Base-by-base conservation (phyloP, 2,113 vertebrate genomes). In the Marmota monax region DNA sequence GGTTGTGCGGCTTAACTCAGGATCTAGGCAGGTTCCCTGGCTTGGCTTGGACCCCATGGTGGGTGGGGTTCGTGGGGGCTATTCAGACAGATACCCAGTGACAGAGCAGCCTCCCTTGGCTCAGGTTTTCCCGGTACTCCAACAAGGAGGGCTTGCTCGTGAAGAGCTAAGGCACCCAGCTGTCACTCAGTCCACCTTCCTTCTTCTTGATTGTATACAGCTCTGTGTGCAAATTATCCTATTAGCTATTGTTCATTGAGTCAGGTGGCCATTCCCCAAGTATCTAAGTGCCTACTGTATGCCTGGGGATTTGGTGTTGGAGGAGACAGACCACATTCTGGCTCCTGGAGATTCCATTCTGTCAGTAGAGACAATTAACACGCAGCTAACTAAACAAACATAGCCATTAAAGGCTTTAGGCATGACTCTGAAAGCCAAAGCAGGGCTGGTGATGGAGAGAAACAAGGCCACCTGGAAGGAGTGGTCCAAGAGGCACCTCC, bases 311-410 rank as follows among this genome's bases (percentile, higher is more conserved):
- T 4, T 2, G 18, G 84, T 67, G 45, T 16, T 5, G 77, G 92
- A 88, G 69, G 12, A 78, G 89, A 56, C 0, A 70, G 63, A 87
- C n/a, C 48, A 5, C 93, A 96, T 92, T 89, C 86, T n/a, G 51
- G 39, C 20, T 61, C 78, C 29, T 0, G 5, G 42, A 63, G 4
- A 27, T 74, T 25, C 14, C 2, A 0, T 45, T 39, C 77, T 29
- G 77, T 39, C 20, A 2, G 4, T 25, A 8, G 34, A 39, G 67
- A 77, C 13, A 58, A 77, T 6, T 17, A 56, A 58, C 67, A 74
- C 25, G 53, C 9, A n/a, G 53, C 39, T 72, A 42, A 65, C 39
- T 78, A 92, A 58, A n/a, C 48, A 76, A 32, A 84, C 6, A 7
- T 4, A 51, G 56, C 23, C 48, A 34, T 13, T 32, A 29, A 29